Evolutionary conservation across 2,888 invertebrate species (phyloP), one percentile per base, ranked within the genome.

Genomic region (Elegia similella): DNA sequence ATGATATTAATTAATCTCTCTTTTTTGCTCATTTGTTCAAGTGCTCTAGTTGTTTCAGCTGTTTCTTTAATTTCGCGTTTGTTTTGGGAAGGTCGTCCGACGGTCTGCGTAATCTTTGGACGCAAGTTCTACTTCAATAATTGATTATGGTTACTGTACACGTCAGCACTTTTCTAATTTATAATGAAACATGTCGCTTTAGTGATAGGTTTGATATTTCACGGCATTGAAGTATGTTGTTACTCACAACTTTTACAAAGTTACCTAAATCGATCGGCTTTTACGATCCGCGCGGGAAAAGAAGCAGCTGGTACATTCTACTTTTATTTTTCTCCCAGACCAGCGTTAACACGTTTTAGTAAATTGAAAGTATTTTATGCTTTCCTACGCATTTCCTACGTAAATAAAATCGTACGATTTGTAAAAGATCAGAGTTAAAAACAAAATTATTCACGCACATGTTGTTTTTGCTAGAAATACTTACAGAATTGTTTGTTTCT

Each of bases 21-120:
- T 3, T 15, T 53, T 53, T 53, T 12, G 29, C 23, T 13, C 7
- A 53, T 53, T 53, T 53, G 52, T 42, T 29, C 52, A 53, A 42
- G 52, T 53, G 52, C 16, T 43, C 43, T 12, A 6, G n/a, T 38
- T 38, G 38, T 38, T 12, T 17, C 8, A 46, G 16, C 8, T 23
- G 17, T 53, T 15, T 10, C 17, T 16, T 16, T 34, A 34, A 34
- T 50, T 30, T 34, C 16, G 34, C 32, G 29, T 54, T 44, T 54
- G 30, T 53, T 29, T 54, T 30, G 15, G 5, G 43, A 54, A 54
- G 30, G 30, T 44, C 53, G 53, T n/a, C 7, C 43, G 43, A 8
- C 7, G 15, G 6, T 38, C 13, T 47, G 8, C 13, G 38, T 15
- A 46, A 17, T 38, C 30, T n/a, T 13, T 23, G 23, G 23, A 47